A percentile compares a stretch with the other conserved stretches of the same genome.
Conservation (phyloP, 2,113 vertebrate genomes). For the Pleuronectes platessa region DNA sequence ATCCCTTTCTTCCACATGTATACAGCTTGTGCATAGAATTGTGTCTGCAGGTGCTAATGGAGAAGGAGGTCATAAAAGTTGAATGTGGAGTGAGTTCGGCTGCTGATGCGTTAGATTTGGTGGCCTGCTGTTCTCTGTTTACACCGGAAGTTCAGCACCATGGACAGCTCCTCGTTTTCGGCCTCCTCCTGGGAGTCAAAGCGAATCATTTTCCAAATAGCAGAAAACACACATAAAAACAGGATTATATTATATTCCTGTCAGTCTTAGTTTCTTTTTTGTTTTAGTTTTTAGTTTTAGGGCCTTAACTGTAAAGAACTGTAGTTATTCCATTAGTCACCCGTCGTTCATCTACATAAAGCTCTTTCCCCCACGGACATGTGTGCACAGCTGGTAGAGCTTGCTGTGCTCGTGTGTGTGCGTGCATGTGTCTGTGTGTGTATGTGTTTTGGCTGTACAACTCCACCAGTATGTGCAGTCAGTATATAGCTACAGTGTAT, state of each 20-base stretch:
- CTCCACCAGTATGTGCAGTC: constrained; percentile 22
- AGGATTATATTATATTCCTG: background rate
- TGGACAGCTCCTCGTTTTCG: constrained; percentile 18
- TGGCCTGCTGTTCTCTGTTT: constrained; percentile 8
- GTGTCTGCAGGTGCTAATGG: no score
- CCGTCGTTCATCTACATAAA: constrained; percentile 17
- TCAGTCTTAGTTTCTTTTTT: background rate
- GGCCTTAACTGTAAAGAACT: background rate
- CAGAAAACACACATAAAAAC: background rate
- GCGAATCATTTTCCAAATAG: no score
- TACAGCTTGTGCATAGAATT: background rate
- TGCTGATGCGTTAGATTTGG: background rate
- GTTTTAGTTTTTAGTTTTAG: background rate
- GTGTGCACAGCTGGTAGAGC: constrained; percentile 38
- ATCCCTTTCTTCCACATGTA: no score
- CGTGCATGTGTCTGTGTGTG: background rate
- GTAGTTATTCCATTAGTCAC: constrained; percentile 16
- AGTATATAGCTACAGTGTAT: background rate
- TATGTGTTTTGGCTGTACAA: background rate
- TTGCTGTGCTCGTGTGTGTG: background rate
- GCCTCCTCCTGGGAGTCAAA: no score
- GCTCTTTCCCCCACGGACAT: constrained; percentile 1
- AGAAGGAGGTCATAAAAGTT: constrained; percentile 37
- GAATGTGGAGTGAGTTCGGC: constrained; percentile 11
- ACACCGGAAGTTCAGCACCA: constrained; percentile 54